These are phyloP conservation scores for Mnemiopsis leidyi DNA, from an alignment of 37 sponge, comb jelly and placozoan species.

Conservation along the genomic window DNA sequence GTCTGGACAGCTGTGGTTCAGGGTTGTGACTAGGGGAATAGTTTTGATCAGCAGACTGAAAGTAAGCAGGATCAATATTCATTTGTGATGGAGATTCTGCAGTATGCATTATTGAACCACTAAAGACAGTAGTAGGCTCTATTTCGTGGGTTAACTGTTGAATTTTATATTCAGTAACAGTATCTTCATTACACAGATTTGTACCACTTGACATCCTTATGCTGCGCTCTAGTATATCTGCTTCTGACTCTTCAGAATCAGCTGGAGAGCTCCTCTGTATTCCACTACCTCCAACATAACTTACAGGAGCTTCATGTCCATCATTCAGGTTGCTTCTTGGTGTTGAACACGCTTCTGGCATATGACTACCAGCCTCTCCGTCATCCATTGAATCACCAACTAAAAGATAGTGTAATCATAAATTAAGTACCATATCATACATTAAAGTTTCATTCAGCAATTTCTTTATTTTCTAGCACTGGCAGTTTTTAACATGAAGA, in stretches of 20 bases:
- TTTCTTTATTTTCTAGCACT: too few species aligned
- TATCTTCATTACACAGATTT: background rate
- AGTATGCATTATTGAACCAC: conserved; percentile 45
- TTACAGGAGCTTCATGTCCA: background rate
- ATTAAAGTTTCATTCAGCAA: too few species aligned
- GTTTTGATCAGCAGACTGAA: background rate
- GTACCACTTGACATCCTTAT: background rate
- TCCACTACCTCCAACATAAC: background rate
- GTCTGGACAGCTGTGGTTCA: background rate
- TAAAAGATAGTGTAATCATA: background rate
- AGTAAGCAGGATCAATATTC: background rate
- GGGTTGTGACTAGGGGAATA: background rate
- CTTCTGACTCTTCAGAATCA: conserved; percentile 55
- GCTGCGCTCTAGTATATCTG: background rate
- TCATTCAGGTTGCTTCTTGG: background rate
- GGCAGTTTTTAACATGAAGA: too few species aligned
- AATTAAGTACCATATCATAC: background rate
- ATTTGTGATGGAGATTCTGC: conserved; percentile 10
- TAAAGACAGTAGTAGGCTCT: conserved; percentile 16
- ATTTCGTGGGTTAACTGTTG: background rate
- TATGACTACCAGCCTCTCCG: background rate
- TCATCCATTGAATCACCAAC: background rate
- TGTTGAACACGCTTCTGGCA: conserved; percentile 10
- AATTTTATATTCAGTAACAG: background rate
- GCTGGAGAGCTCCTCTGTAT: background rate